These are phyloP conservation scores for Rhopalosiphum padi DNA, from an alignment of 1,140 invertebrate genomes.

Conservation along the genomic window DNA sequence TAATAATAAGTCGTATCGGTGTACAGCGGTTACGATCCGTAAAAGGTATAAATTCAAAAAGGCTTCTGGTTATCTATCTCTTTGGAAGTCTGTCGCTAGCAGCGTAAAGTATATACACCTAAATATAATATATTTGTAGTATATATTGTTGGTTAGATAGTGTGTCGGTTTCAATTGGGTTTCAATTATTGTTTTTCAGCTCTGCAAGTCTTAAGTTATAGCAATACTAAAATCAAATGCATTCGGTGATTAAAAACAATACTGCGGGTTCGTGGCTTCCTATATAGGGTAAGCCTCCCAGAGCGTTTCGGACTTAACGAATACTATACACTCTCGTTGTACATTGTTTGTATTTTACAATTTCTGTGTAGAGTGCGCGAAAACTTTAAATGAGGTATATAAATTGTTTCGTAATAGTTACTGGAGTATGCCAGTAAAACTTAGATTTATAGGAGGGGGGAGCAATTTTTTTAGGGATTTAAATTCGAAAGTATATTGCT, in stretches of 20 bases:
- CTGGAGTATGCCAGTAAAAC: no score
- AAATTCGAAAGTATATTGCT: background rate
- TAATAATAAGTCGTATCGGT: background rate
- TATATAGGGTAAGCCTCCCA: background rate
- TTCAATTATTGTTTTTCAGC: background rate
- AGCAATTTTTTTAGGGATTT: background rate
- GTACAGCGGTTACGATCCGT: background rate
- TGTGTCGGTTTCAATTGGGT: background rate
- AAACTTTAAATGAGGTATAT: background rate
- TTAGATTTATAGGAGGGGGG: background rate
- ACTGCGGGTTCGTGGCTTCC: background rate
- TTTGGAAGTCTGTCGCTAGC: background rate
- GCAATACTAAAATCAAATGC: background rate
- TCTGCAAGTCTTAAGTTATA: background rate
- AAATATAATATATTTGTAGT: background rate
- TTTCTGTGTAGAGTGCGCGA: background rate
- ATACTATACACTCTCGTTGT: background rate
- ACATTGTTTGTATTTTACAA: background rate
- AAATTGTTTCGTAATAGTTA: background rate
- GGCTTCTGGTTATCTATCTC: background rate
- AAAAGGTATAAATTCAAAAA: background rate
- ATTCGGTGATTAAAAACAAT: background rate
- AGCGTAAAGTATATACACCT: background rate
- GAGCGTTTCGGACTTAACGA: background rate
- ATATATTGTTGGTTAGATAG: background rate